Percentiles rank a stretch among this genome's conserved stretches.
Conservation (phyloP, 2,797 vertebrate species). For the Moxostoma hubbsi region DNA sequence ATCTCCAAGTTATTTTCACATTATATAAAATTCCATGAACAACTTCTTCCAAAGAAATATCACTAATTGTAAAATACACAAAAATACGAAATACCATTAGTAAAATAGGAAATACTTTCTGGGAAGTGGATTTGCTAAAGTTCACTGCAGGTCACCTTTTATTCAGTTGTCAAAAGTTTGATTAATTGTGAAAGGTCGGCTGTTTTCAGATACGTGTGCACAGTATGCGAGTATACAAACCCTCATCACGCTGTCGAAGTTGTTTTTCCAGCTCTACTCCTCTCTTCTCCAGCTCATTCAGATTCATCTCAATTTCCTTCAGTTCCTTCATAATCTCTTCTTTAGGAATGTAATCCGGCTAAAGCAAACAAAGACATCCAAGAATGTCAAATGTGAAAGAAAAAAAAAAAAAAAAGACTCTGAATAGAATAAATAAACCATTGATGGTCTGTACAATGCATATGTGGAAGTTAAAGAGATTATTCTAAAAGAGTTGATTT, state of each 20-base stretch:
- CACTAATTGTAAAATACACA: too few relatives aligned
- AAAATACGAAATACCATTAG: too few relatives aligned
- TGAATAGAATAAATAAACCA: background rate
- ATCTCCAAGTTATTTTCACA: too few relatives aligned
- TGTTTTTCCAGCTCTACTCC: constrained; percentile 88
- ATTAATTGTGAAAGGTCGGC: background rate
- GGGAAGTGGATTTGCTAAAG: background rate
- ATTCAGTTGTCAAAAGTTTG: background rate
- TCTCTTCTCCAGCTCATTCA: constrained; percentile 83
- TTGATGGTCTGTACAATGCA: background rate
- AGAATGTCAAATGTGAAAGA: background rate
- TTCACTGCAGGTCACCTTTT: too few relatives aligned
- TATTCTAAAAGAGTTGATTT: background rate
- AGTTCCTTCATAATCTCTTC: constrained; percentile 84
- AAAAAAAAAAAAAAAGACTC: background rate
- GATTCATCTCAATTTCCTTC: constrained; percentile 79
- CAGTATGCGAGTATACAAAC: constrained; percentile 3
- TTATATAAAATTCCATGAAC: too few relatives aligned
- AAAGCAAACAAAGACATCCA: constrained; percentile 62
- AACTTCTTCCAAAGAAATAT: too few relatives aligned
- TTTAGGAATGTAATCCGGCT: constrained; percentile 79
- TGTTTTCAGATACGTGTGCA: background rate
- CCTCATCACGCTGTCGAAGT: constrained; percentile 70
- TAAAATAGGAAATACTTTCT: too few relatives aligned
- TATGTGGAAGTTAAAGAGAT: background rate